Evolutionary conservation across 2,113 vertebrate species (phyloP), one percentile per base, ranked within the genome.

Genomic region (Spheniscus mendiculus): DNA sequence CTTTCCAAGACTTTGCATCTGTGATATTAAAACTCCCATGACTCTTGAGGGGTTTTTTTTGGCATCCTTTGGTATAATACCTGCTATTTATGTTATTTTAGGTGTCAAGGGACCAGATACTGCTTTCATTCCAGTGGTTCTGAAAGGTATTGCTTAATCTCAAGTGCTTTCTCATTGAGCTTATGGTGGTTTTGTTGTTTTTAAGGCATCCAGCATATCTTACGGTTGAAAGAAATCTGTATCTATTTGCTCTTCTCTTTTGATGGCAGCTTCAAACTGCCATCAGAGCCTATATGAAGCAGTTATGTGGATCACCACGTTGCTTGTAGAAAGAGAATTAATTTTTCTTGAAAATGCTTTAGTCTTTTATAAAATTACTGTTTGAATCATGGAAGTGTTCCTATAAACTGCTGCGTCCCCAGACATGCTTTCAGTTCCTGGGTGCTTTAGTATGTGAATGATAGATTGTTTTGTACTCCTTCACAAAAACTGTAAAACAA

Each of bases 171-270:
- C 62, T 63, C 18, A 23, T 15, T 55, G 42, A 87, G 6, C 1
- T 91, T 61, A 5, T 0, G 1, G 65, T 77, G 27, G 4, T 40
- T 93, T 81, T 78, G 14, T 59, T 87, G 17, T 70, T 91, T 87
- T 94, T 50, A 84, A 77, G 50, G 22, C 38, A 50, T 40, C 6
- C 32, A 89, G 16, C 9, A 4, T 59, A 36, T 56, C 8, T 92
- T 76, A 32, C 0, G 0, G 2, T 89, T 85, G 47, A 58, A 82
- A 58, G 45, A 83, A 88, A 65, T 66, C 47, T 27, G 0, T 52
- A n/a, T 50, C 14, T 73, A 1, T 89, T 66, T 79, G 47, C 18
- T 87, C 9, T 67, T 83, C 10, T 32, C 6, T 74, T 50, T 40
- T 81, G 53, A 49, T 70, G 47, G 45, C 22, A 52, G 16, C n/a